Evolutionary conservation across 2,797 vertebrate genomes (phyloP).

Genomic region (Otus scops): DNA sequence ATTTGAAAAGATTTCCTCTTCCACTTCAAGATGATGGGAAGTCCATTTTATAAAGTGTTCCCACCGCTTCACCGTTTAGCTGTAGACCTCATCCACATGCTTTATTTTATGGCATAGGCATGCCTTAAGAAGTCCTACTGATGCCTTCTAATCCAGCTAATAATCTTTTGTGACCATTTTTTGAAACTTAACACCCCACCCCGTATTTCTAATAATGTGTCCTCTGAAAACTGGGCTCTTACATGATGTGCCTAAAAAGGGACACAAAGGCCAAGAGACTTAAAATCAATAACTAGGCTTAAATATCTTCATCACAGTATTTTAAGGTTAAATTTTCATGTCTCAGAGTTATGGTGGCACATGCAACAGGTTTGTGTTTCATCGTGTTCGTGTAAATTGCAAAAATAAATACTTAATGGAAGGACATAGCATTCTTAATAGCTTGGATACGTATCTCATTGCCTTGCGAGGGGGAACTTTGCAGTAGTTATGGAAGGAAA

Average conservation of each 20-base stretch:
- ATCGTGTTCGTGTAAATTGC: neutral
- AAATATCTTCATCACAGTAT: neutral
- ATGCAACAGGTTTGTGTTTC: neutral
- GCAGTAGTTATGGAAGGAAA: slow-evolving; percentile 26
- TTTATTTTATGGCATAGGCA: neutral
- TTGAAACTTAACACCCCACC: neutral
- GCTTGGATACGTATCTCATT: slow-evolving; percentile 29
- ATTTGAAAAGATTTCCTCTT: neutral
- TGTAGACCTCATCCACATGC: neutral
- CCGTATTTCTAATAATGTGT: neutral
- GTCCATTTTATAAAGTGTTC: neutral
- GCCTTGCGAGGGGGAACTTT: slow-evolving; percentile 22
- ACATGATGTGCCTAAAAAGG: neutral
- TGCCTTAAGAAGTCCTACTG: neutral
- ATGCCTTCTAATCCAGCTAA: neutral
- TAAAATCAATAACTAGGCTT: neutral
- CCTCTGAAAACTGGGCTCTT: neutral
- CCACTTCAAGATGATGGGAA: neutral
- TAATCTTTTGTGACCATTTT: neutral
- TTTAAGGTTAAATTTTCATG: neutral
- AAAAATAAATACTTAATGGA: slow-evolving; percentile 7
- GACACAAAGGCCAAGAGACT: neutral
- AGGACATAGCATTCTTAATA: slow-evolving; percentile 9
- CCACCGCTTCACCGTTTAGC: neutral
- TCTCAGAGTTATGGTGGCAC: neutral